These are phyloP conservation scores for Heloderma charlesbogerti DNA, from an alignment of 2,113 vertebrate species.

Conservation along the genomic window DNA sequence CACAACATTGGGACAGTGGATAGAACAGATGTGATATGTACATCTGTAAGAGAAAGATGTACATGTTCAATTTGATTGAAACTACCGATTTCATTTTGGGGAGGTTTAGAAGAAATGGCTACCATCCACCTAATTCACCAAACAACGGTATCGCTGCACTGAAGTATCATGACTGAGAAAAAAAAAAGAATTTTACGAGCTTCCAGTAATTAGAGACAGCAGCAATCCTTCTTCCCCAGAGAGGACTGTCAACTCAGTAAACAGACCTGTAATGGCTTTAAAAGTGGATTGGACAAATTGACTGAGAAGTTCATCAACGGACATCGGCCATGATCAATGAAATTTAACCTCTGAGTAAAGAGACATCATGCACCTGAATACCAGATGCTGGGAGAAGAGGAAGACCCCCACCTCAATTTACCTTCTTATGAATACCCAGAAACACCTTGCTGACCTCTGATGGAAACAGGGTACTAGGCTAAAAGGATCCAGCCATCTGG, in stretches of 20 bases:
- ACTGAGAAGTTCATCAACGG: not conserved
- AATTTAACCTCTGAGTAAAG: not conserved
- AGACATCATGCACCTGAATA: not conserved
- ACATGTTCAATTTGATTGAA: not conserved
- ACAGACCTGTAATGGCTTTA: not conserved
- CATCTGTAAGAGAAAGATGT: not conserved
- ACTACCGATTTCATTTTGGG: not conserved
- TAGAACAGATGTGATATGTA: too few relatives aligned
- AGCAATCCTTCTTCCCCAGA: not conserved
- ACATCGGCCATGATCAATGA: not conserved
- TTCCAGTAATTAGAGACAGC: not conserved
- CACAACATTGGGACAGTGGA: not conserved
- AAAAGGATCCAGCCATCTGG: not conserved
- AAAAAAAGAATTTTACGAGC: not conserved
- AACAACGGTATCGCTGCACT: not conserved
- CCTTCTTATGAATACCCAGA: too few relatives aligned
- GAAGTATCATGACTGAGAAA: not conserved
- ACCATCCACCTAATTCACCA: not conserved
- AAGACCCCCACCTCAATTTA: not conserved
- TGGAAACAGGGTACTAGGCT: not conserved
- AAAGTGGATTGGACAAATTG: not conserved
- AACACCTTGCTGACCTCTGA: too few relatives aligned
- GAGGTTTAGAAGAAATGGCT: not conserved
- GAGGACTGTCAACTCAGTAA: not conserved
- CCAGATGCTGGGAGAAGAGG: too few relatives aligned